Evolutionary conservation across 2,888 invertebrate species (phyloP).

Genomic region (Rhingia rostrata): DNA sequence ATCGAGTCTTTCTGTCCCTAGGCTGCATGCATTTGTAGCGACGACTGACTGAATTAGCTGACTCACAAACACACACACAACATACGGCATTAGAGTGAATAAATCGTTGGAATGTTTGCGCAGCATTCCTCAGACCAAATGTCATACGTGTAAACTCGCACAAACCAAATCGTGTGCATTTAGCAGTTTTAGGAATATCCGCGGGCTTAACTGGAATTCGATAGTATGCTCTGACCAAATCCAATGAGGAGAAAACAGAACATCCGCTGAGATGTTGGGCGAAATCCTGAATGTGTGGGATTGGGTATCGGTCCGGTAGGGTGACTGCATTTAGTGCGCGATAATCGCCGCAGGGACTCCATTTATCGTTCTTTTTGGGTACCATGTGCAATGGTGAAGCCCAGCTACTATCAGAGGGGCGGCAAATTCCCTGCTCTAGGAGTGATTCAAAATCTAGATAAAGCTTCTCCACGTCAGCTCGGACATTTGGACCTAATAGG

Average conservation of each 20-base stretch:
- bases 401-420: no score
- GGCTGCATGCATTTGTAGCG: no score
- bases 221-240: slow-evolving; percentile 63
- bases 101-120: slow-evolving; percentile 61
- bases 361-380: slow-evolving; percentile 1
- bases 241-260: slow-evolving; percentile 64
- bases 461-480: slow-evolving; percentile 40
- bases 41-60: no score
- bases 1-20: no score
- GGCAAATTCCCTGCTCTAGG: no score
- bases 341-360: slow-evolving; percentile 15
- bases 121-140: slow-evolving; percentile 61
- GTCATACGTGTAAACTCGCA: slow-evolving; percentile 59
- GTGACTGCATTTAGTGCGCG: slow-evolving; percentile 13
- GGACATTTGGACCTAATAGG: slow-evolving; percentile 77
- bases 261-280: slow-evolving; percentile 35
- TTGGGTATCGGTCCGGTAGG: slow-evolving; percentile 48
- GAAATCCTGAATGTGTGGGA: slow-evolving; percentile 63
- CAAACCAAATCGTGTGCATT: slow-evolving; percentile 65
- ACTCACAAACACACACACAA: no score
- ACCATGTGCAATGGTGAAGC: no score
- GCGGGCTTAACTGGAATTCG: slow-evolving; percentile 59
- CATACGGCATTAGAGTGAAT: slow-evolving; percentile 61
- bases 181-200: slow-evolving; percentile 65
- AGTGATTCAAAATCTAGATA: no score